These are phyloP conservation scores for Achatina immaculata DNA, from an alignment of 1,140 invertebrate species.

Conservation along the genomic window DNA sequence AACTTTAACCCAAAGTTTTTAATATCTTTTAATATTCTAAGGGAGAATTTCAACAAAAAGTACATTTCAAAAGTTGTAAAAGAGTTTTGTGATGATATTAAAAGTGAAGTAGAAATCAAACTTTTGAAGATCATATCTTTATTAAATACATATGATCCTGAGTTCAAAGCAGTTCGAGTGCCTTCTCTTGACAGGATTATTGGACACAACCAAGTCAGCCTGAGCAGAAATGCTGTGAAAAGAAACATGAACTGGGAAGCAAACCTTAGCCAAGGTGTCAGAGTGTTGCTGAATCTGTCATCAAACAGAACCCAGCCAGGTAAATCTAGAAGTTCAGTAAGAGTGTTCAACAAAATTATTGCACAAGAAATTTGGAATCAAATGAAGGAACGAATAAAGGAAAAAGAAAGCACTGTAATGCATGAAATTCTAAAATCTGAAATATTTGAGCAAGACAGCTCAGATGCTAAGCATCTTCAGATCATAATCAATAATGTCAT, in stretches of 20 bases:
- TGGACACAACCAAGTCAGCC: not conserved
- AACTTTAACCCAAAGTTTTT: constrained; percentile 48
- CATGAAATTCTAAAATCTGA: constrained; percentile 35
- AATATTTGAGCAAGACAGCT: constrained; percentile 33
- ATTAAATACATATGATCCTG: constrained; percentile 49
- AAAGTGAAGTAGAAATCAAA: constrained; percentile 37
- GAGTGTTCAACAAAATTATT: constrained; percentile 42
- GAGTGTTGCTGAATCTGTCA: constrained; percentile 46
- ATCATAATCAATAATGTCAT: constrained; percentile 47
- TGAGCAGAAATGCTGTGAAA: not conserved
- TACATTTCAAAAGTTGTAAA: constrained; percentile 45
- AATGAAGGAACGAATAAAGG: constrained; percentile 20
- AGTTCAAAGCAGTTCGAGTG: constrained; percentile 42
- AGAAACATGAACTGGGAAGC: constrained; percentile 45
- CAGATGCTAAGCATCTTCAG: constrained; percentile 33
- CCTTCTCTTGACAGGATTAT: constrained; percentile 47
- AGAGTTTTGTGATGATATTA: constrained; percentile 41
- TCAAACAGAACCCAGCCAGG: constrained; percentile 32
- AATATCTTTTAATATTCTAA: constrained; percentile 54
- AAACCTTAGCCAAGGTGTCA: constrained; percentile 40
- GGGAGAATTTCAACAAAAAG: constrained; percentile 48
- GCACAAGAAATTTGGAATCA: constrained; percentile 42
- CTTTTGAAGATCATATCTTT: constrained; percentile 50
- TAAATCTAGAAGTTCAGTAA: constrained; percentile 31
- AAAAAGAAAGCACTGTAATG: constrained; percentile 40